phyloP scores from a whole-genome alignment of 2,888 invertebrate genomes.

The Chymomyza caudatula region DNA sequence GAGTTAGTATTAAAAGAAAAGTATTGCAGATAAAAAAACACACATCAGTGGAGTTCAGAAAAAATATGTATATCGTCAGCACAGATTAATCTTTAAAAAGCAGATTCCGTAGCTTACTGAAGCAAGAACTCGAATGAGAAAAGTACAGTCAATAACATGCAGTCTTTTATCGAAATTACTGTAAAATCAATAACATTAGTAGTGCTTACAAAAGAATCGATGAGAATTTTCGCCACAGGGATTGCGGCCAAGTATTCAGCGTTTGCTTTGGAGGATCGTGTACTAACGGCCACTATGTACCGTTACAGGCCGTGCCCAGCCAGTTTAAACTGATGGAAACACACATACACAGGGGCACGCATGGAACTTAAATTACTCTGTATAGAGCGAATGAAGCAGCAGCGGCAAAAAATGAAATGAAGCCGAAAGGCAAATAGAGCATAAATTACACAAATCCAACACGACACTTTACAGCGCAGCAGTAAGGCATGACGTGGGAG shows the following conservation, averaged over 20 bases:
- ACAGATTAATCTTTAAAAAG: no score
- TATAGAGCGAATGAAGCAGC: slow-evolving; percentile 32
- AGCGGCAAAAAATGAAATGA: slow-evolving; percentile 64
- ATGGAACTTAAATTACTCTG: slow-evolving; percentile 10
- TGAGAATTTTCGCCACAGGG: no score
- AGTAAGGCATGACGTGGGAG: neutral
- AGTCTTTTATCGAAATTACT: no score
- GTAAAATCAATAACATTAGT: slow-evolving; percentile 8
- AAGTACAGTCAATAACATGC: no score
- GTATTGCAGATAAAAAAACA: no score
- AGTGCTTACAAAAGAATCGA: slow-evolving; percentile 38
- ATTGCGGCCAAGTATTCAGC: neutral
- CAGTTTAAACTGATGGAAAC: neutral
- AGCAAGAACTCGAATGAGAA: no score
- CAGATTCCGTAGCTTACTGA: no score
- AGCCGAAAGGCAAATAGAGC: slow-evolving; percentile 71
- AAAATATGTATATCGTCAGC: no score
- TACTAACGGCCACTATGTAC: neutral
- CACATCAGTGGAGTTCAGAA: no score
- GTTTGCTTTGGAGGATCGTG: neutral
- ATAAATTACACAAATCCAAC: slow-evolving; percentile 71
- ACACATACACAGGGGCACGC: neutral
- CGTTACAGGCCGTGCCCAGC: neutral
- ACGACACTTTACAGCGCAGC: slow-evolving; percentile 57
- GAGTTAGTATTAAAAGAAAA: no score